Evolutionary conservation across 1,140 invertebrate genomes (phyloP), one percentile per base, ranked within the genome.

Genomic region (Eupristina koningsbergeri): DNA sequence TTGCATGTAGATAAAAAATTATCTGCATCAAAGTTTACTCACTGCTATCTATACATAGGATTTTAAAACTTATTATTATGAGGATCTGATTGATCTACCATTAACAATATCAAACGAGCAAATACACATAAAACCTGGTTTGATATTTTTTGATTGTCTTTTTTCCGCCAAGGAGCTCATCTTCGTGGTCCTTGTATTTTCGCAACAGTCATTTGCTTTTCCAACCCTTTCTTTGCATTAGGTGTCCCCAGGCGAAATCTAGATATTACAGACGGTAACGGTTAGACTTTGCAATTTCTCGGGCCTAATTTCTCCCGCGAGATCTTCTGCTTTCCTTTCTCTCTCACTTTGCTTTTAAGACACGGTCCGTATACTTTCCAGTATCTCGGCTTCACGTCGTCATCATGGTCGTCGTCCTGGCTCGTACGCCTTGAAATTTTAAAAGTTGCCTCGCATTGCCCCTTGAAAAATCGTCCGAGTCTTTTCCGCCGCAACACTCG

Each of bases 211-310:
- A n/a, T n/a, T 26, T 11, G 41, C 47, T 58, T 26, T 58, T 11
- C 34, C 34, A 7, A 11, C 17, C 5, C 29, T 76, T 77, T 77
- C 74, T 64, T 83, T 31, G 34, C 74, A 77, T 77, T 67, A 77
- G 69, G 45, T 63, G n/a, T 69, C 74, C 47, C 74, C 15, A 53
- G 74, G 74, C 45, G 47, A 77, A 77, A 83, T 77, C 81, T 86
- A 82, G 85, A 86, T 86, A 86, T 88, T 86, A 84, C 84, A 83
- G 63, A 45, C 64, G 82, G 83, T 86, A 84, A 87, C 74, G 85
- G 83, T 85, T 87, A 88, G 85, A 83, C 78, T 84, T 84, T 58
- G 83, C 87, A 86, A 87, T 85, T 87, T 88, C 83, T 84, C 41
- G 83, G 67, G 85, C 85, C 85, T 88, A 86, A 86, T 88, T 87